Base-by-base conservation (phyloP, 2,888 invertebrate genomes). In the Diaphora mendica region DNA sequence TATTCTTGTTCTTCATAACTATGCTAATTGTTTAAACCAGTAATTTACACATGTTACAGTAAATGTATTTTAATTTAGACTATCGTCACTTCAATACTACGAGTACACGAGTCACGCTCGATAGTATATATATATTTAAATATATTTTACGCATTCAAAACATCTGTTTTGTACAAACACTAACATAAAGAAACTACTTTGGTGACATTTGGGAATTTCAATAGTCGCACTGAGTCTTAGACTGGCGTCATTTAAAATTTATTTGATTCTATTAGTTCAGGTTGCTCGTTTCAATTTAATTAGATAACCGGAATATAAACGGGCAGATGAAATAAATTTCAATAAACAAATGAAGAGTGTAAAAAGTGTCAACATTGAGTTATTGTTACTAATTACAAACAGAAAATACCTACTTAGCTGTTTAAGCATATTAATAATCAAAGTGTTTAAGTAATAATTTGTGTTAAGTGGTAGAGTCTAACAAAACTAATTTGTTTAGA, bases 121-220 rank as follows among this genome's bases (percentile, higher is more conserved):
- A 30, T 62, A 30, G 62, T 62, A 30, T 0, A 48, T 48, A 15
- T 17, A 48, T 48, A 15, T 17, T 62, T 62, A 62, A 30, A 62
- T 30, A 17, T 30, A 20, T 30, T 62, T 30, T 62, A 17, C 17
- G 17, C 62, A 62, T 62, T 62, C 30, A 15, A 3, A 62, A 62
- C 62, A 62, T 62, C 17, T 62, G 62, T 62, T 62, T 62, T 30
- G 13, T 62, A 35, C 39, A 65, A 65, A 65, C 65, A 65, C n/a
- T n/a, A 20, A 65, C 39, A 39, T 65, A 65, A 65, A 39, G 65
- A 35, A 65, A 65, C 39, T 65, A 39, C 9, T 13, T 65, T 65
- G 39, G 39, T 23, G 65, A 62, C 62, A 17, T 62, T 62, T 17
- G 62, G 17, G 62, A 62, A 62, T 62, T 62, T 62, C 30, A 62